Evolutionary conservation across 2,888 invertebrate species (phyloP).

Genomic region (Entomobrya multifasciata): DNA sequence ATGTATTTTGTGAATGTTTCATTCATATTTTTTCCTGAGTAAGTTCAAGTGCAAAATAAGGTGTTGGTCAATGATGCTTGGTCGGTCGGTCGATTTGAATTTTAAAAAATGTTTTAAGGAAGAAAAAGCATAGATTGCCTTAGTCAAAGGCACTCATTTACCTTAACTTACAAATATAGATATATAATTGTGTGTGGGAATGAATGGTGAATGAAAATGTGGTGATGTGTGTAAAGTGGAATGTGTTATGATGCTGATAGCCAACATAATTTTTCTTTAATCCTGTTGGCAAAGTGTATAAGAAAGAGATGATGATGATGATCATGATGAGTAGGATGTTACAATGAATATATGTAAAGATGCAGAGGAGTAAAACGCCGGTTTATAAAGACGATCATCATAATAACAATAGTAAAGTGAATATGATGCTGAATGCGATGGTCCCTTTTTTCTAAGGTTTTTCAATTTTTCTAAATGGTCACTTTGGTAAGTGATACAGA

Average conservation of each 20-base stretch:
- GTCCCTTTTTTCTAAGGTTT: conserved; percentile 46
- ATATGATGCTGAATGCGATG: conserved; percentile 1
- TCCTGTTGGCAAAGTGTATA: conserved; percentile 30
- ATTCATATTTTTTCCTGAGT: conserved; percentile 44
- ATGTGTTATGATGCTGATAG: conserved; percentile 3
- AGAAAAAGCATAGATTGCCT: conserved; percentile 53
- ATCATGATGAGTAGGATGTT: conserved; percentile 6
- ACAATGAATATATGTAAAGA: conserved; percentile 35
- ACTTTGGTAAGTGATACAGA: conserved; percentile 50
- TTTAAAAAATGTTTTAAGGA: conserved; percentile 73
- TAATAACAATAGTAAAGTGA: not conserved
- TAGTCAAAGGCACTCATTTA: conserved; percentile 4
- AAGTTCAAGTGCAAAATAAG: conserved; percentile 76
- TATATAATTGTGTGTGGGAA: not conserved
- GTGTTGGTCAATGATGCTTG: conserved; percentile 77
- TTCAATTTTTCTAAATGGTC: conserved; percentile 53
- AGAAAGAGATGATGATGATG: conserved; percentile 36
- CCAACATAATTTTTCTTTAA: conserved; percentile 39
- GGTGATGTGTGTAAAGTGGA: not conserved
- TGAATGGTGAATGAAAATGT: not conserved
- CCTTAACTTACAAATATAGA: conserved; percentile 3
- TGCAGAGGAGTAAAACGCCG: conserved; percentile 20
- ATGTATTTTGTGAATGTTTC: conserved; percentile 23
- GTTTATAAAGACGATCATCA: conserved; percentile 5
- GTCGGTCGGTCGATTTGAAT: too few relatives aligned